These are phyloP conservation scores for Apodemus speciosus DNA, from an alignment of 2,113 vertebrate species.

Conservation along the genomic window DNA sequence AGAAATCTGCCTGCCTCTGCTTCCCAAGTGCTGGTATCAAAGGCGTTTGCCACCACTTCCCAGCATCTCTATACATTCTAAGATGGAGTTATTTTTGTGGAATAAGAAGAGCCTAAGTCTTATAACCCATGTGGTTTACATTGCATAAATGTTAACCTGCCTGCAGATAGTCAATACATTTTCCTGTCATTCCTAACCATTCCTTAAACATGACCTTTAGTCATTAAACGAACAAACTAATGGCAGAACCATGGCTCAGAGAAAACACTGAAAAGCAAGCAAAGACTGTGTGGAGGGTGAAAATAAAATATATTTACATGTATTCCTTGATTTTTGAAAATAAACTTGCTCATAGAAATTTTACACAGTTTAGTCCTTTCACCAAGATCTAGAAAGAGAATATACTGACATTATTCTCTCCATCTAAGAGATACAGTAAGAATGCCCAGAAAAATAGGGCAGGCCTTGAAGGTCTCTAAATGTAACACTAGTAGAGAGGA, in stretches of 20 bases:
- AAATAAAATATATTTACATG: conserved; percentile 20
- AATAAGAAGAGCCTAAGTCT: background rate
- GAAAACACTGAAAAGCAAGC: background rate
- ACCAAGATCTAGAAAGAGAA: background rate
- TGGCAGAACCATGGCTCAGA: background rate
- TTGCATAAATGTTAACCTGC: background rate
- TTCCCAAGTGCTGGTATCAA: too few relatives aligned
- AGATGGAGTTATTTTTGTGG: background rate
- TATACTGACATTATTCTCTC: background rate
- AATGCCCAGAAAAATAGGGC: background rate
- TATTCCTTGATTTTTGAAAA: background rate
- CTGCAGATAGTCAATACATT: background rate
- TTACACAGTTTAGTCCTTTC: background rate
- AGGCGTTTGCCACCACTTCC: too few relatives aligned
- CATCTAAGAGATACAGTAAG: background rate
- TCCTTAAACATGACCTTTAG: background rate
- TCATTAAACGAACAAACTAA: background rate
- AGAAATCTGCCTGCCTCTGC: too few relatives aligned
- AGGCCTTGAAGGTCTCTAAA: background rate
- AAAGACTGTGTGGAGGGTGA: background rate
- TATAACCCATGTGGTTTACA: background rate
- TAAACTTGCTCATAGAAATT: background rate
- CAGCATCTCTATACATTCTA: background rate
- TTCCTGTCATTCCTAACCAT: background rate
- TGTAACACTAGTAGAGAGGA: background rate